Evolutionary conservation across 2,113 vertebrate species (phyloP).

Genomic region (Romanogobio albipinnatus): DNA sequence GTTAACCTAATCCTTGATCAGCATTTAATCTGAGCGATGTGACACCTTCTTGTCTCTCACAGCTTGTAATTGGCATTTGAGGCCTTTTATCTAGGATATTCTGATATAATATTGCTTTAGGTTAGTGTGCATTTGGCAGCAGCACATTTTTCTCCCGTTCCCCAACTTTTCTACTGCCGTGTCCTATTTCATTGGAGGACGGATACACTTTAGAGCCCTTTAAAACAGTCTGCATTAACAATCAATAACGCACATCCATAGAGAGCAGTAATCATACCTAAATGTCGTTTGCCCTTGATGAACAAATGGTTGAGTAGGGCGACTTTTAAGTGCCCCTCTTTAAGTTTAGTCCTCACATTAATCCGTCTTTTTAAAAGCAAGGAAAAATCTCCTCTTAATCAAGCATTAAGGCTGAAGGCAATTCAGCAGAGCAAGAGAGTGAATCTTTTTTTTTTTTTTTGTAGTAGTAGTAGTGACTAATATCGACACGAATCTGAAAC

Average conservation of each 20-base stretch:
- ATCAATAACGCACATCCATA: constrained; percentile 49
- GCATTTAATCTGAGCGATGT: neutral
- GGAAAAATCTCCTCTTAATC: constrained; percentile 64
- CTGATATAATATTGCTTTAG: neutral
- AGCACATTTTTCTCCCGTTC: constrained; percentile 30
- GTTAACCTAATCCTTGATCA: neutral
- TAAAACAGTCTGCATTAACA: constrained; percentile 51
- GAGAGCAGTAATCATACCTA: constrained; percentile 50
- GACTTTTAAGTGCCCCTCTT: constrained; percentile 63
- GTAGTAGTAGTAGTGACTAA: constrained; percentile 14
- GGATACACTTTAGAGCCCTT: constrained; percentile 49
- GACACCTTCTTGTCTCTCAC: neutral
- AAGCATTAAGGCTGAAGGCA: constrained; percentile 52
- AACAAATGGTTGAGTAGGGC: constrained; percentile 64
- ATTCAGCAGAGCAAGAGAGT: constrained; percentile 48
- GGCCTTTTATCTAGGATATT: neutral
- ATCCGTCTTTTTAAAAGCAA: constrained; percentile 67
- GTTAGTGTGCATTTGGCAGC: neutral
- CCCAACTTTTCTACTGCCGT: neutral
- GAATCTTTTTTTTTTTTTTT: constrained; percentile 28
- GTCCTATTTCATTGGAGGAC: constrained; percentile 20
- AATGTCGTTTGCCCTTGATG: constrained; percentile 68
- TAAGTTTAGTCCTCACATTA: constrained; percentile 68
- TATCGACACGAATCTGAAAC: constrained; percentile 33
- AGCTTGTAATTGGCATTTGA: neutral